These are phyloP conservation scores for Drosophila monieri DNA, from an alignment of 2,888 invertebrate species.

Conservation along the genomic window DNA sequence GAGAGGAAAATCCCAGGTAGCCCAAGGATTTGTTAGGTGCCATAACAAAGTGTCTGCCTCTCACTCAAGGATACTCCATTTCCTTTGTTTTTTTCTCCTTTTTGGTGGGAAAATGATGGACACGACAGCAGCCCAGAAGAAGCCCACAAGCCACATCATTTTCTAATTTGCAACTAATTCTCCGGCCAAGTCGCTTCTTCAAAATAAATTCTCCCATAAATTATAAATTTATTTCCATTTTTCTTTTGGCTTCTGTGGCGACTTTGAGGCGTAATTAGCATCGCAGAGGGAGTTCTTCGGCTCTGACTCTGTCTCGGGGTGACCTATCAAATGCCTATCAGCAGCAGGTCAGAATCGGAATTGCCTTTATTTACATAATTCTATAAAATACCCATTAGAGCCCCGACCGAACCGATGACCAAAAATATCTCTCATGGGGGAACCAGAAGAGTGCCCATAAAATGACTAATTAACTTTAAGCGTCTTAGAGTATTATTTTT, in stretches of 20 bases:
- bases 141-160: slow-evolving; percentile 55
- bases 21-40: slow-evolving; percentile 42
- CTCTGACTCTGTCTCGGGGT: slow-evolving; percentile 24
- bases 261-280: slow-evolving; percentile 55
- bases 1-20: slow-evolving; percentile 35
- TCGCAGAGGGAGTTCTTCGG: slow-evolving; percentile 21
- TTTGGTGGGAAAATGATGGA: slow-evolving; percentile 24
- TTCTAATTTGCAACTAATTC: slow-evolving; percentile 73
- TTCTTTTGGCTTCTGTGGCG: slow-evolving; percentile 21
- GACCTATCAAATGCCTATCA: slow-evolving; percentile 74
- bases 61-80: slow-evolving; percentile 37
- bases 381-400: slow-evolving; percentile 72
- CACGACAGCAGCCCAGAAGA: not conserved
- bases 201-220: slow-evolving; percentile 38
- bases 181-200: slow-evolving; percentile 11
- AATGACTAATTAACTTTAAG: slow-evolving; percentile 76
- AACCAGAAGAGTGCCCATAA: slow-evolving; percentile 24
- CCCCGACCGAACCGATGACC: slow-evolving; percentile 23
- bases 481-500: slow-evolving; percentile 37
- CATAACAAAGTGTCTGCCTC: slow-evolving; percentile 44
- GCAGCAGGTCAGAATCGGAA: slow-evolving; percentile 35
- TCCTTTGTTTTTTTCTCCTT: not conserved
- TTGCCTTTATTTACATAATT: slow-evolving; percentile 69
- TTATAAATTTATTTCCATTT: slow-evolving; percentile 39
- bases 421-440: slow-evolving; percentile 30